phyloP scores from a whole-genome alignment of 2,888 invertebrate genomes.

The Lottia gigantea region DNA sequence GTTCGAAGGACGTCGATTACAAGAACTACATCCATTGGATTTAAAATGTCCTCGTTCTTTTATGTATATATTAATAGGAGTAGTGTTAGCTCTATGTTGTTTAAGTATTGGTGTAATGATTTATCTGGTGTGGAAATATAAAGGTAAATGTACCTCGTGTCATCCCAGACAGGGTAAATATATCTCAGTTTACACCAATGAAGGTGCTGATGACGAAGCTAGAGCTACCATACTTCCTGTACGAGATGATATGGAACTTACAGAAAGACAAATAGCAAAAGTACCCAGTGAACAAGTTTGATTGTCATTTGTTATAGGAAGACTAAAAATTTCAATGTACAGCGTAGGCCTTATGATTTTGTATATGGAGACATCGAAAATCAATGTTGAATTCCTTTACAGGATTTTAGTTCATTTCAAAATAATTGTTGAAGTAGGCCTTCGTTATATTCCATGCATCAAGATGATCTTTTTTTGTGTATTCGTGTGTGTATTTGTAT shows the following conservation, averaged over 20 bases:
- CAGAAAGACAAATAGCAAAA: not conserved
- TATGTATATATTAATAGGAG: slow-evolving; percentile 7
- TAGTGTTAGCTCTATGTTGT: not conserved
- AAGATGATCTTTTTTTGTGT: too few relatives aligned
- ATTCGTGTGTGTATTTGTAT: too few relatives aligned
- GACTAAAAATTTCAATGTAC: too few relatives aligned
- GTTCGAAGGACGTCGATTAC: slow-evolving; percentile 7
- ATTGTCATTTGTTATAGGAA: too few relatives aligned
- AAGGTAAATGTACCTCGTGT: not conserved
- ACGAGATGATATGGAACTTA: slow-evolving; percentile 11
- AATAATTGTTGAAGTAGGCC: too few relatives aligned
- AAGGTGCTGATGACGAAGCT: slow-evolving; percentile 7
- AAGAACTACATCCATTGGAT: slow-evolving; percentile 12
- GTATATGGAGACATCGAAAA: too few relatives aligned
- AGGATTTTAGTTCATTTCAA: too few relatives aligned
- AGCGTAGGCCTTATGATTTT: too few relatives aligned
- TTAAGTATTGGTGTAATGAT: not conserved
- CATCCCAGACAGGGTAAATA: slow-evolving; percentile 2
- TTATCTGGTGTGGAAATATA: slow-evolving; percentile 11
- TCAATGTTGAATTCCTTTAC: too few relatives aligned
- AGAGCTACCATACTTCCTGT: slow-evolving; percentile 11
- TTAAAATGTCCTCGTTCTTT: slow-evolving; percentile 19
- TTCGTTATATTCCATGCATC: too few relatives aligned
- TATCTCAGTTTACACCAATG: slow-evolving; percentile 17
- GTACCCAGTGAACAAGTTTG: too few relatives aligned